Conservation (phyloP, 2,888 invertebrate genomes). For the Cantharis rufa region DNA sequence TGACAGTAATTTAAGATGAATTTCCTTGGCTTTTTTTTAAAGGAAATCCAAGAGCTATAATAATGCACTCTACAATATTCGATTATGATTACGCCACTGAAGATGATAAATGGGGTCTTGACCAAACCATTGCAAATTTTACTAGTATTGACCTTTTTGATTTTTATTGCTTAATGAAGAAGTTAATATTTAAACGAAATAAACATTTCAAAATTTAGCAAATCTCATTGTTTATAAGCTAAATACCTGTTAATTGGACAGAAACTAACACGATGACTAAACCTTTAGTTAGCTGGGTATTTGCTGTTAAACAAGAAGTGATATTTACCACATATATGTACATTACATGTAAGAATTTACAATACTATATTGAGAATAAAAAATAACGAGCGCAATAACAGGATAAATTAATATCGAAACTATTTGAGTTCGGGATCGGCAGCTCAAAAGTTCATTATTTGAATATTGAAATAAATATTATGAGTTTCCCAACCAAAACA, state of each 20-base stretch:
- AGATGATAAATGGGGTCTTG: background rate
- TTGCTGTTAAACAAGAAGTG: background rate
- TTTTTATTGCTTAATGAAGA: background rate
- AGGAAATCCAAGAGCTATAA: too few relatives aligned
- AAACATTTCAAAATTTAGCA: background rate
- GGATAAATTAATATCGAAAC: too few relatives aligned
- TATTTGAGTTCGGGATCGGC: too few relatives aligned
- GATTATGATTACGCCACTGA: background rate
- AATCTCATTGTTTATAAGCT: background rate
- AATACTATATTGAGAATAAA: too few relatives aligned
- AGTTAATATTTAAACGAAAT: background rate
- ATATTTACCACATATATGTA: background rate
- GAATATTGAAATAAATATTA: too few relatives aligned
- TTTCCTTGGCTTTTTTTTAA: background rate
- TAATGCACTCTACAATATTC: background rate
- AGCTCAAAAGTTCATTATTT: too few relatives aligned
- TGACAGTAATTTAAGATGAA: background rate
- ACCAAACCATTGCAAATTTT: background rate
- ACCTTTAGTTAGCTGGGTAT: background rate
- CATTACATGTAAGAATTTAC: background rate
- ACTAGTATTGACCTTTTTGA: background rate
- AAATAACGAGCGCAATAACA: too few relatives aligned
- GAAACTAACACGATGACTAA: background rate
- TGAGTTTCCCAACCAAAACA: too few relatives aligned
- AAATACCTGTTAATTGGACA: background rate